These are phyloP conservation scores for Orthosia cruda DNA, from an alignment of 2,888 invertebrate genomes.

Conservation along the genomic window DNA sequence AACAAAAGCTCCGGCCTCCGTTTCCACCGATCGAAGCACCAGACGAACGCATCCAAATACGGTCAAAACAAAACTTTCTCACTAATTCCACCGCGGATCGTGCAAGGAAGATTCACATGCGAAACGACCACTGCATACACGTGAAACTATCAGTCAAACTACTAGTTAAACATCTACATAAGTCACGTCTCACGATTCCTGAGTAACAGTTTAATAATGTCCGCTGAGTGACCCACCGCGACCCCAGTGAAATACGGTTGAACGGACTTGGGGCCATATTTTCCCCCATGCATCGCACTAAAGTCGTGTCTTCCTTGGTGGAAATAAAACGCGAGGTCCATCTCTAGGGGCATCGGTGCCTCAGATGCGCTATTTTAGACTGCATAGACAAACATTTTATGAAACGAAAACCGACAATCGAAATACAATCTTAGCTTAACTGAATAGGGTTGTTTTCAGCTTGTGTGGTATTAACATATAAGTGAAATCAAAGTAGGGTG, in stretches of 20 bases:
- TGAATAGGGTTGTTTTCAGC: conserved; percentile 46
- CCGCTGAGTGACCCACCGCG: conserved; percentile 87
- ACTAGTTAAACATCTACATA: conserved; percentile 91
- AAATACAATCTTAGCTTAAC: conserved; percentile 43
- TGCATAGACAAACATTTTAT: conserved; percentile 71
- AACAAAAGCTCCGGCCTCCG: conserved; percentile 20
- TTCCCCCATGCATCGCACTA: conserved; percentile 89
- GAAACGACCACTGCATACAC: conserved; percentile 88
- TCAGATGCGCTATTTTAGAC: conserved; percentile 88
- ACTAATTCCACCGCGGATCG: conserved; percentile 87
- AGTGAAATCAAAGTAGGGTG: conserved; percentile 71
- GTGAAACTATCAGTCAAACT: conserved; percentile 90
- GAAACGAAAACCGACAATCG: not conserved
- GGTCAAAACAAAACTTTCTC: conserved; percentile 82
- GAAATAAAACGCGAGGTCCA: conserved; percentile 92
- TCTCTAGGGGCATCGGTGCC: conserved; percentile 91
- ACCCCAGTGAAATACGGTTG: conserved; percentile 91
- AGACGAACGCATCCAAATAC: conserved; percentile 71
- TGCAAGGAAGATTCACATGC: conserved; percentile 89
- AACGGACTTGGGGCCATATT: conserved; percentile 90
- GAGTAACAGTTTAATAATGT: conserved; percentile 91
- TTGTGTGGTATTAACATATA: conserved; percentile 62
- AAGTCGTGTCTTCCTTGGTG: conserved; percentile 91
- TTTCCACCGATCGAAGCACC: conserved; percentile 27
- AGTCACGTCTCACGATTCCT: conserved; percentile 90